Base-by-base conservation (phyloP, 2,797 vertebrate genomes). In the Melanotaenia trifasciata region DNA sequence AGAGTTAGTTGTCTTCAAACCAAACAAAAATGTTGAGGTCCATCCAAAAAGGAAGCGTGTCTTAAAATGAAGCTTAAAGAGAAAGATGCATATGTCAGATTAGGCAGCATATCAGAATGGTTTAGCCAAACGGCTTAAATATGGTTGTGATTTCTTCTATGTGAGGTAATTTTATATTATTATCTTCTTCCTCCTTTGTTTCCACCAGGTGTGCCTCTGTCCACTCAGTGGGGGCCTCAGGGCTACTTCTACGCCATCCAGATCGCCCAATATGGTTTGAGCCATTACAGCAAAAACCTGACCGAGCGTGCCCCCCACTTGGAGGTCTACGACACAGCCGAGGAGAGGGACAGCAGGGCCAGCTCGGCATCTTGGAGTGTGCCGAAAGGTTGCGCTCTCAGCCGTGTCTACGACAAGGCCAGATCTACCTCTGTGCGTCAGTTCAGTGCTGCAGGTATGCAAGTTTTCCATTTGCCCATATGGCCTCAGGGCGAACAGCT, bases 191-290 rank as follows among this genome's bases (percentile, higher is more conserved):
- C 33, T 60, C 7, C 10, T 7, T 22, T 26, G 58, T 57, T 47
- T 38, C 38, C 73, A 47, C 40, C 86, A 99, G 98, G 98, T 0
- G 98, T 99, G 43, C 98, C 98, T 0, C 89, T 99, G 36, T 99
- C 98, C 80, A 99, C 98, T 0, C 98, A 99, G 78, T 99, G 98
- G 98, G 98, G 98, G 4, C 98, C 98, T 59, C 98, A 99, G 89
- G 98, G 98, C 83, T 99, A 99, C 90, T 99, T 99, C 93, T 99
- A 99, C 79, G 96, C 98, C 81, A 99, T 99, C 94, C 98, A 99
- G 94, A 98, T 99, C 16, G 96, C 98, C 0, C 98, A 99, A 90
- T 99, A 98, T 5, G 98, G 98, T 32, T 82, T 99, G 85, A 99
- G 98, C 86, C 98, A 99, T 91, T 99, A 97, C 93, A 99, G 98